Evolutionary conservation across 2,113 vertebrate genomes (phyloP), one percentile per base, ranked within the genome.

Genomic region (Tretioscincus oriximinensis): DNA sequence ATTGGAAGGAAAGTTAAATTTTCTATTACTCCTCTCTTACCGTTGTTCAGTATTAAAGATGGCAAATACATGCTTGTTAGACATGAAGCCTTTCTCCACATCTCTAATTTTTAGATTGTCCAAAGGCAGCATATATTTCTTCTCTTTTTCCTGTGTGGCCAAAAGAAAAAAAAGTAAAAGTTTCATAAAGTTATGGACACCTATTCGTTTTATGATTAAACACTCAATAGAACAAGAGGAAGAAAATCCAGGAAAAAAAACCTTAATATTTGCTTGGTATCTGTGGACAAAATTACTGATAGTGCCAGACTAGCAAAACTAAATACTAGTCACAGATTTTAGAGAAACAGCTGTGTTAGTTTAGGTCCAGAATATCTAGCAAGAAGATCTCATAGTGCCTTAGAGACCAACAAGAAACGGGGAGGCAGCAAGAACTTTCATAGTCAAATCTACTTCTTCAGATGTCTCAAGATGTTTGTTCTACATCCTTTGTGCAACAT

Each of bases 41-140:
- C 98, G 97, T 90, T 97, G 96, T 82, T 99, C 98, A 0, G 97
- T 99, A 95, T 99, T 99, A 93, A 99, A 99, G 93, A 99, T 97
- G 82, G 93, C 98, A 0, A 99, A 99, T 86, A 96, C 93, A 18
- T 99, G 98, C 65, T 99, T 99, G 77, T 91, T 98, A 78, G 98
- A 99, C 98, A 99, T 99, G 60, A 99, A 99, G 0, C 98, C 97
- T 89, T 99, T 99, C 92, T 99, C 98, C 82, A 99, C 95, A 0
- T 99, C 98, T 81, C 98, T 82, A 90, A 99, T 93, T 65, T 99
- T 99, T 91, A 99, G 90, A 69, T 99, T 99, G 77, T 99, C 98
- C 92, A 99, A 61, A 0, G 98, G 98, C 84, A 99, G 74, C 98
- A 99, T 99, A 89, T 99, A 99, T 63, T 99, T 99, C 95, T 99